Evolutionary conservation across 1,140 invertebrate species (phyloP).

Genomic region (Drosophila baimaii): DNA sequence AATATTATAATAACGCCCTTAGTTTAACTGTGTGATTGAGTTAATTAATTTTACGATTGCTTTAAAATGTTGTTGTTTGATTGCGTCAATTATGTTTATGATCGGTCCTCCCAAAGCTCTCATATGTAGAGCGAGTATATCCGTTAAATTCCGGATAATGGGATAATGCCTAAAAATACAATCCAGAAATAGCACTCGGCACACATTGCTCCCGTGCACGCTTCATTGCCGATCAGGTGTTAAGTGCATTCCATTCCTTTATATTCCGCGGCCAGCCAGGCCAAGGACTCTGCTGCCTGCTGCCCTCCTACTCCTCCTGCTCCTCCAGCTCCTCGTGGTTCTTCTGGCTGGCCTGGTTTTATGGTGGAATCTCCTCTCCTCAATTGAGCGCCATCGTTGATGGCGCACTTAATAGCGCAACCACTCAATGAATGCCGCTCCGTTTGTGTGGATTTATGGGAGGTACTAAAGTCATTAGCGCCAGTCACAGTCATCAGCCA

Average conservation of each 20-base stretch:
- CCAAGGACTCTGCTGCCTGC: slow-evolving; percentile 43
- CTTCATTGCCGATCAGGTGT: slow-evolving; percentile 74
- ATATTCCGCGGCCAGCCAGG: slow-evolving; percentile 26
- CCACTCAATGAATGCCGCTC: slow-evolving; percentile 65
- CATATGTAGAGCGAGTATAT: not conserved
- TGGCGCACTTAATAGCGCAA: slow-evolving; percentile 74
- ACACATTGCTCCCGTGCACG: slow-evolving; percentile 29
- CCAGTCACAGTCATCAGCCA: slow-evolving; percentile 59
- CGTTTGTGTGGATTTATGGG: slow-evolving; percentile 75
- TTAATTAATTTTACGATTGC: not conserved
- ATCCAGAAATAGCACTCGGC: slow-evolving; percentile 18
- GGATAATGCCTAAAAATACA: slow-evolving; percentile 21
- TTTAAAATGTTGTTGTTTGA: not conserved
- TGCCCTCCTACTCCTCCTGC: slow-evolving; percentile 3
- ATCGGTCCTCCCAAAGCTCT: not conserved
- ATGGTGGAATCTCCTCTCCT: slow-evolving; percentile 70
- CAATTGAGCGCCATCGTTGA: slow-evolving; percentile 73
- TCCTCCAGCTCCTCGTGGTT: slow-evolving; percentile 4
- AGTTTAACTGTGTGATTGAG: not conserved
- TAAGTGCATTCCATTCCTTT: slow-evolving; percentile 57
- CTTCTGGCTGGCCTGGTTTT: slow-evolving; percentile 47
- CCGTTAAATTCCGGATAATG: slow-evolving; percentile 2
- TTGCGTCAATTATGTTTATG: slow-evolving; percentile 1
- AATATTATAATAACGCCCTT: not conserved
- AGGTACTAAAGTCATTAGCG: slow-evolving; percentile 79